phyloP scores from a whole-genome alignment of 2,797 vertebrate species.

The Lepilemur ruficaudatus region DNA sequence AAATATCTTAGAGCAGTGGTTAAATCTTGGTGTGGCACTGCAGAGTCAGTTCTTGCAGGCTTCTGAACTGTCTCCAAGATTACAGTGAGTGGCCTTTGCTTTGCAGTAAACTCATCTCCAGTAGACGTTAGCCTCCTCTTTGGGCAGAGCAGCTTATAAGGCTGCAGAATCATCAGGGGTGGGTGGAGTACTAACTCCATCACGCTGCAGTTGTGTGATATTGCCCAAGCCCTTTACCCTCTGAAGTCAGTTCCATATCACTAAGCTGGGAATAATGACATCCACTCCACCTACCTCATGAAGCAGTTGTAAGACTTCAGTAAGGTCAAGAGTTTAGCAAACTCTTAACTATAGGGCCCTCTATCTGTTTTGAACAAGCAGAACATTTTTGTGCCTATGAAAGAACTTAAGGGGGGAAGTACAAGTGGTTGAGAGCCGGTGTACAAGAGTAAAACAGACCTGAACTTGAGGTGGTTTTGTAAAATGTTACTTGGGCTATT shows the following conservation, averaged over 20 bases:
- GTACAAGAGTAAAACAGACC: neutral
- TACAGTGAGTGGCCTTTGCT: neutral
- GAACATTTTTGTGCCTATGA: neutral
- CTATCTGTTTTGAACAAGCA: neutral
- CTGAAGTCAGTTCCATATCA: neutral
- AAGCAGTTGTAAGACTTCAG: neutral
- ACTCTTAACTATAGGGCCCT: neutral
- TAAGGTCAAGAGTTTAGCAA: neutral
- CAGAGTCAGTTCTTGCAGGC: neutral
- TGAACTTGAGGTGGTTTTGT: neutral
- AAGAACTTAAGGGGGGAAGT: neutral
- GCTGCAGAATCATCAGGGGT: neutral
- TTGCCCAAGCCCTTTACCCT: neutral
- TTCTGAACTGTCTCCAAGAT: neutral
- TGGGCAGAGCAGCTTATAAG: neutral
- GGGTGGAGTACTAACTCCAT: neutral
- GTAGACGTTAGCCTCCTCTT: neutral
- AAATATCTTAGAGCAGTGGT: neutral
- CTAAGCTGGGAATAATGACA: neutral
- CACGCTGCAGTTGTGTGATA: neutral
- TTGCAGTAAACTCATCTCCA: neutral
- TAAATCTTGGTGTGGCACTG: neutral
- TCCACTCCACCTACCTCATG: neutral
- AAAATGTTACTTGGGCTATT: neutral
- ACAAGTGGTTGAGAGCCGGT: neutral